phyloP scores from a whole-genome alignment of 2,797 vertebrate species.

The Jordanella pulchra region DNA sequence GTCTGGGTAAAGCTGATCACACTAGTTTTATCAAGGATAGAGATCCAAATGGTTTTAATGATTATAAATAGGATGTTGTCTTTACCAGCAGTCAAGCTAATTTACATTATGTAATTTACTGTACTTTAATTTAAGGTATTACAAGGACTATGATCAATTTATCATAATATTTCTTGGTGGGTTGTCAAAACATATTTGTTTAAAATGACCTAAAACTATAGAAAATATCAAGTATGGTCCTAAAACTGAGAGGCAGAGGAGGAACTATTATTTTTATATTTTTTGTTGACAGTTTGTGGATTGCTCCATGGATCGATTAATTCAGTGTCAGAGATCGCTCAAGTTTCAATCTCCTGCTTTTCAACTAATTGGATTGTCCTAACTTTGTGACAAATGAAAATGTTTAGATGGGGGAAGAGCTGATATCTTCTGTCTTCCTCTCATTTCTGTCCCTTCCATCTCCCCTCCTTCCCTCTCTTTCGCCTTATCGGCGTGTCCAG shows the following conservation, averaged over 20 bases:
- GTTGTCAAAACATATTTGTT: not conserved
- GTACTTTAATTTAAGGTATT: not conserved
- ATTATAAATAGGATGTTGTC: not conserved
- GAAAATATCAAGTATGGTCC: not conserved
- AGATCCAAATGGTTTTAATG: not conserved
- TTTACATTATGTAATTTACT: not conserved
- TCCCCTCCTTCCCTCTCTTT: constrained; percentile 27
- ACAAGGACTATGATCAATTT: not conserved
- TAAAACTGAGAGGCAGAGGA: not conserved
- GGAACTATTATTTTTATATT: not conserved
- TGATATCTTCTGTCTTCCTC: constrained; percentile 38
- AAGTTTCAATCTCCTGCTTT: constrained; percentile 6
- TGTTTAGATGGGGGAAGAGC: constrained; percentile 45
- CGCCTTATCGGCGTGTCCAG: constrained; percentile 76
- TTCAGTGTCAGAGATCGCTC: not conserved
- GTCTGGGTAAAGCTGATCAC: not conserved
- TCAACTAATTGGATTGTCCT: constrained; percentile 19
- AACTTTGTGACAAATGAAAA: constrained; percentile 31
- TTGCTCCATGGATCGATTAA: not conserved
- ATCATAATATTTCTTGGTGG: not conserved
- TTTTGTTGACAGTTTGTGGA: not conserved
- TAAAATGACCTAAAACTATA: not conserved
- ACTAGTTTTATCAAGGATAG: not conserved
- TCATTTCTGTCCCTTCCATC: constrained; percentile 40
- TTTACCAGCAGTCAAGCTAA: not conserved